Conservation (phyloP, 2,888 invertebrate genomes). For the Lysandra coridon region DNA sequence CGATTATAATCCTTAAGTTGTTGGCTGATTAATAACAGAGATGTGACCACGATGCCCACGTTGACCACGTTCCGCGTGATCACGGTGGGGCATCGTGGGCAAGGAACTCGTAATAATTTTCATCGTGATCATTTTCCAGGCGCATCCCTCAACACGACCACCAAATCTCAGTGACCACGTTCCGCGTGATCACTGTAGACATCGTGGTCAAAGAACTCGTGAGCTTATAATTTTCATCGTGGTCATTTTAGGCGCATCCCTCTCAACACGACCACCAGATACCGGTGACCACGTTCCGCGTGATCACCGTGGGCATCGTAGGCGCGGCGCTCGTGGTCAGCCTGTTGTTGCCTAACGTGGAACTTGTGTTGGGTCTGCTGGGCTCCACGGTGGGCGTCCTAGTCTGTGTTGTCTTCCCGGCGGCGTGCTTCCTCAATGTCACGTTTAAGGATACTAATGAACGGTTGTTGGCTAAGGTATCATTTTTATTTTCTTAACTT, state of each 20-base stretch:
- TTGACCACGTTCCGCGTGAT: slow-evolving; percentile 87
- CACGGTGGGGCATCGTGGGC: slow-evolving; percentile 67
- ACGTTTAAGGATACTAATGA: slow-evolving; percentile 92
- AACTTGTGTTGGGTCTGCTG: slow-evolving; percentile 95
- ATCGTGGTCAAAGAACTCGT: slow-evolving; percentile 77
- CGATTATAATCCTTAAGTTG: too few relatives aligned
- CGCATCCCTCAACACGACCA: slow-evolving; percentile 84
- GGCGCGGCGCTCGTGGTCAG: slow-evolving; percentile 88
- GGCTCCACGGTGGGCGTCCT: slow-evolving; percentile 97
- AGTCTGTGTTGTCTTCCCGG: slow-evolving; percentile 95
- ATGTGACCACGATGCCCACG: too few relatives aligned
- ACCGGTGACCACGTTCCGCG: slow-evolving; percentile 90
- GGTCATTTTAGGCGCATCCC: slow-evolving; percentile 79
- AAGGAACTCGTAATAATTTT: too few relatives aligned
- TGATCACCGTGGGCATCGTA: slow-evolving; percentile 90
- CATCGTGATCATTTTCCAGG: slow-evolving; percentile 60
- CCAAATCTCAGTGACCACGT: slow-evolving; percentile 91
- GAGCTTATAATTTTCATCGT: too few relatives aligned
- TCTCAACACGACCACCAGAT: slow-evolving; percentile 87
- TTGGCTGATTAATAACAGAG: too few relatives aligned
- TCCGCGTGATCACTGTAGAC: slow-evolving; percentile 89
- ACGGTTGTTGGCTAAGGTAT: slow-evolving; percentile 89
- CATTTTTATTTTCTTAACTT: too few relatives aligned
- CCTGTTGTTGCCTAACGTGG: slow-evolving; percentile 94
- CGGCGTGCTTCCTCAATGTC: slow-evolving; percentile 92